Conservation (phyloP, 2,113 vertebrate species). For the Muntiacus reevesi region DNA sequence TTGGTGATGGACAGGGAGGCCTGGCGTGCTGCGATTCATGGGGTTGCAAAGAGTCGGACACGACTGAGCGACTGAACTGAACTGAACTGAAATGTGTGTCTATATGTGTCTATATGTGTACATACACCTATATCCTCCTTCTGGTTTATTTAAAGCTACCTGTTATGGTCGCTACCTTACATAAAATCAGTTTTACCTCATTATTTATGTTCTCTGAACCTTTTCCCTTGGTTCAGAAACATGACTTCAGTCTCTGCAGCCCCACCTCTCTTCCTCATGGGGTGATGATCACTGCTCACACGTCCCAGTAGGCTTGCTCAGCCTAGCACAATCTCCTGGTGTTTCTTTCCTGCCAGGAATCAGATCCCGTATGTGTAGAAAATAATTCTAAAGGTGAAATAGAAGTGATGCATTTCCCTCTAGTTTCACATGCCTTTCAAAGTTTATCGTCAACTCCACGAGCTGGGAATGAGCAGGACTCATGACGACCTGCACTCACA, state of each 20-base stretch:
- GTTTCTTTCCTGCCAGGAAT: not conserved
- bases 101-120: not conserved
- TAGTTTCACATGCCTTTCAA: not conserved
- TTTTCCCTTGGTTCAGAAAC: not conserved
- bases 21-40: no score
- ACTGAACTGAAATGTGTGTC: no score
- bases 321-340: fast-evolving
- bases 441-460: not conserved
- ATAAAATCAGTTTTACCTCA: not conserved
- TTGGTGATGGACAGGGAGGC: no score
- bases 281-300: not conserved
- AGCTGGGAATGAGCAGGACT: not conserved
- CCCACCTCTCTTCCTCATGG: not conserved
- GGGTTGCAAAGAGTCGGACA: no score
- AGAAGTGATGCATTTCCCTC: not conserved
- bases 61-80: no score
- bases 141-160: not conserved
- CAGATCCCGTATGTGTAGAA: not conserved
- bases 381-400: not conserved
- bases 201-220: not conserved
- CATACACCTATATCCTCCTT: no score
- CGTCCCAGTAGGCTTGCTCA: not conserved
- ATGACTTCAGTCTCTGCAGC: not conserved
- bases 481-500: fast-evolving
- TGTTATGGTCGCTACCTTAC: not conserved